Percentiles rank a stretch among this genome's conserved stretches.
Conservation (phyloP, 2,888 invertebrate genomes). For the Incurvaria masculella region DNA sequence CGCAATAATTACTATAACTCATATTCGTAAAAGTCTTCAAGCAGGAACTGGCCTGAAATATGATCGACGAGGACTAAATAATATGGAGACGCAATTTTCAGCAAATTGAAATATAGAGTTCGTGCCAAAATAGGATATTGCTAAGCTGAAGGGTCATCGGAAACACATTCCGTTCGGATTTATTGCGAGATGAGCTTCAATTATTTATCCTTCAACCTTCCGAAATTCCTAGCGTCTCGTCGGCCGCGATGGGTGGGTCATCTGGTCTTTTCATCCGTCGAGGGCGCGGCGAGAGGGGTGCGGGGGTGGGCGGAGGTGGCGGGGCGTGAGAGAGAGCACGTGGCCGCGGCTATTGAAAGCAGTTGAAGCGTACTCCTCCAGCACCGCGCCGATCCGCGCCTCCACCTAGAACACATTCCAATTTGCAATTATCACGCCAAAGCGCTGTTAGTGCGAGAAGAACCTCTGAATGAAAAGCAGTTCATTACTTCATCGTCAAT, state of each 20-base stretch:
- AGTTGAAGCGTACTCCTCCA: background rate
- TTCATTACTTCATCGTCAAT: no score
- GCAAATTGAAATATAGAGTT: no score
- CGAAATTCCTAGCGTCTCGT: background rate
- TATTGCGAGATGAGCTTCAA: background rate
- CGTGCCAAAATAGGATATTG: no score
- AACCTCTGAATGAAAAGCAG: no score
- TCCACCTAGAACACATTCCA: background rate
- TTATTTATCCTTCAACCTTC: background rate
- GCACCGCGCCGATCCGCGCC: background rate
- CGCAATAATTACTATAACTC: no score
- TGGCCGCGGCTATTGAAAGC: background rate
- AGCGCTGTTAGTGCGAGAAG: no score
- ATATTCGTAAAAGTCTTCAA: no score
- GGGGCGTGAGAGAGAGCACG: background rate
- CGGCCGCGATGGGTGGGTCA: background rate
- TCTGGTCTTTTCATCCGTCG: background rate
- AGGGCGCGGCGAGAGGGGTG: background rate
- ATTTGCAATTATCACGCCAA: no score
- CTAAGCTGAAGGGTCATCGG: background rate
- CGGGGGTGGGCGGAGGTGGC: background rate
- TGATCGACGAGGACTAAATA: no score
- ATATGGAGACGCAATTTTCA: no score
- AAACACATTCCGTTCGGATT: background rate
- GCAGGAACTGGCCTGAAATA: no score